Evolutionary conservation across 1,140 invertebrate genomes (phyloP).

Genomic region (Lepidostoma basale): DNA sequence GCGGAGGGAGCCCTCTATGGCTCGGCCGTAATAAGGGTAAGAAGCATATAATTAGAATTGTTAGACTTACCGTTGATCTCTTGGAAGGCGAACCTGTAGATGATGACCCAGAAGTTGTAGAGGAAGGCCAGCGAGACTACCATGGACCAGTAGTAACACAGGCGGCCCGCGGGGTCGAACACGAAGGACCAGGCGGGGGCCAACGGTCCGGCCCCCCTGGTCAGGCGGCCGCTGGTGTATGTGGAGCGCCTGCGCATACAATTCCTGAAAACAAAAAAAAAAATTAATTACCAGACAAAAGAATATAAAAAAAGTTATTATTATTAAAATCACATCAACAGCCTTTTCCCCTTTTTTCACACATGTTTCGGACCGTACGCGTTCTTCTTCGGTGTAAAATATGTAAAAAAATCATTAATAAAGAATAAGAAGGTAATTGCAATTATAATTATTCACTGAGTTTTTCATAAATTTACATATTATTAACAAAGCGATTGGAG

Average conservation of each 20-base stretch:
- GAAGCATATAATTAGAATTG: too few relatives aligned
- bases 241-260: conserved; percentile 54
- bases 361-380: background rate
- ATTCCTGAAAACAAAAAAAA: conserved; percentile 23
- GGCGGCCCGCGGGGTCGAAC: conserved; percentile 87
- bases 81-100: conserved; percentile 97
- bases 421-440: too few relatives aligned
- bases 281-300: background rate
- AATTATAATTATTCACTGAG: too few relatives aligned
- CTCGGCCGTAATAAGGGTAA: too few relatives aligned
- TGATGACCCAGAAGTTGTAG: conserved; percentile 99
- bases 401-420: too few relatives aligned
- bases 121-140: conserved; percentile 97
- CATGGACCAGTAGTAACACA: conserved; percentile 97
- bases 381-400: too few relatives aligned
- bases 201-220: background rate
- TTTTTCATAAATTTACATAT: too few relatives aligned
- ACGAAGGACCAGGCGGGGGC: conserved; percentile 80
- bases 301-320: background rate
- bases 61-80: conserved; percentile 82
- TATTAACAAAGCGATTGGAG: too few relatives aligned
- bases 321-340: background rate
- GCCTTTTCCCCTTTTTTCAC: background rate
- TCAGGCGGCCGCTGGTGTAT: conserved; percentile 55
- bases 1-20: too few relatives aligned